Evolutionary conservation across 2,113 vertebrate species (phyloP), one percentile per base, ranked within the genome.

Genomic region (Heloderma charlesbogerti): DNA sequence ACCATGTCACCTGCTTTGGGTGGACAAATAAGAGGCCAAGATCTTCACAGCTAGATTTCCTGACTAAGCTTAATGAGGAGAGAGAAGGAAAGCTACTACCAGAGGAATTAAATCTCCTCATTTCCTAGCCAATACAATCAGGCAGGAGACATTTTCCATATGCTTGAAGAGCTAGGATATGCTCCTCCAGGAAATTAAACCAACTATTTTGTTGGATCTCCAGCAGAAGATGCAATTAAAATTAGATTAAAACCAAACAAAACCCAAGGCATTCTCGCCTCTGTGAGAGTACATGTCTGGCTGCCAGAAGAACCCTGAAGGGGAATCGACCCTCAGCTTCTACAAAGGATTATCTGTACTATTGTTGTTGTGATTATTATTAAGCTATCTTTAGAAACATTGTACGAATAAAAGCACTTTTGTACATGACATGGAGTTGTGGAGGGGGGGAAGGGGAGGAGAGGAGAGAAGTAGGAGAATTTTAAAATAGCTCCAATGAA

Each of bases 111-210:
- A 0, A 51, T 57, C 9, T 85, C 79, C 8, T 93, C 63, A 34
- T 88, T 94, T 94, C n/a, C 48, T 91, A 92, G 34, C 80, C 87
- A 85, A 31, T 10, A 0, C 20, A 79, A 78, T 92, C 89, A 86
- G 20, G 81, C 69, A 57, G 1, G 22, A 90, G 9, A 86, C 1
- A 0, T 89, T 79, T 45, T 87, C 75, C 67, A 5, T 91, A 45
- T 87, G 75, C 45, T 77, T n/a, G 1, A 88, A 91, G 79, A 6
- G 20, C 1, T 40, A 51, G 43, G 88, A 87, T 81, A 51, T 72
- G 75, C 29, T 95, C 74, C 92, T 87, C 40, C 12, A 84, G 95
- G 92, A 97, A 95, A 96, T 96, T 94, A 92, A 94, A 90, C 37
- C 74, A 40, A 87, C 80, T 1, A 40, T 92, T 94, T 92, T 87